Base-by-base conservation (phyloP, 2,113 vertebrate species). In the Antechinus flavipes region DNA sequence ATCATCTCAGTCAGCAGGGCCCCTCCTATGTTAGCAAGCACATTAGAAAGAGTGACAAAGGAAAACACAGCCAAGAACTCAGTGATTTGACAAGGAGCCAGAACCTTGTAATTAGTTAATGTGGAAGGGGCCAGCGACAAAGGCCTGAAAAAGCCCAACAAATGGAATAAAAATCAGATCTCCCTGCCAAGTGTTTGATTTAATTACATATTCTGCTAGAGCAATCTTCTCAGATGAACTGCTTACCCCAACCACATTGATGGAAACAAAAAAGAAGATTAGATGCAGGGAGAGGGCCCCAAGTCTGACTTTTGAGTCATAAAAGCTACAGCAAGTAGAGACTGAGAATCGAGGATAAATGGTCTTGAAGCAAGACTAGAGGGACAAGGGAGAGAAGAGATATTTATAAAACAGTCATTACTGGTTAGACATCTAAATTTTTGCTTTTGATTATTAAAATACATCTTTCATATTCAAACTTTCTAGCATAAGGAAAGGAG, bases 191-290 rank as follows among this genome's bases (percentile, higher is more conserved):
- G 98, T 14, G 56, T 97, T 68, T 46, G 3, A 95, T 98, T 98
- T 98, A 98, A 98, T 98, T 98, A 98, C 97, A 98, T 91, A 98
- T 98, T 98, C 98, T 49, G 46, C 96, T 89, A 95, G 90, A 95
- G 95, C 96, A 95, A 56, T 94, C 96, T 97, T 97, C 98, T 97
- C 97, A 95, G 58, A 61, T 98, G 98, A 99, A 98, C 98, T 97
- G 68, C 98, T 98, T 98, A 97, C 98, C 98, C 97, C 97, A 97
- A 97, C 93, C 53, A 42, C 68, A 42, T 92, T 89, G 96, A 98
- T 84, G 94, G 68, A 98, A 98, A 98, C 98, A 98, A 98, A 98
- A 97, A 94, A 98, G 92, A 97, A 84, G 98, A 98, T 98, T 98
- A 98, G 95, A 97, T 94, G 93, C 97, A 96, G 97, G 97, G 97